Base-by-base conservation (phyloP, 2,888 invertebrate species). In the Chrysomela aeneicollis region DNA sequence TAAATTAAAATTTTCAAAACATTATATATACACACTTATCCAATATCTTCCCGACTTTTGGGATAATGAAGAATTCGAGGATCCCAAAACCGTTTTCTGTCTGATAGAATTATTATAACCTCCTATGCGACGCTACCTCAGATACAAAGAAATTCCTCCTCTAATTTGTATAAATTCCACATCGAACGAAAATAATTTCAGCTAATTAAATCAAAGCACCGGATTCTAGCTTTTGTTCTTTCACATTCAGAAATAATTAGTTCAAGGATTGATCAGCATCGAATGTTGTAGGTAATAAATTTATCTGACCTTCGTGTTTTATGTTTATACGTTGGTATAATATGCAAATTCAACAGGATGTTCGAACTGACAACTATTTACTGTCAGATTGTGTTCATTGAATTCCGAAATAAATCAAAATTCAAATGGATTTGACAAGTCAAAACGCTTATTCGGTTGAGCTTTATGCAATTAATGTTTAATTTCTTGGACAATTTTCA, bases 51-150 rank as follows among this genome's bases (percentile, higher is more conserved):
- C n/a, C n/a, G 1, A 22, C 3, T 22, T 12, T 42, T 17, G 6
- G 22, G 8, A 37, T 19, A 58, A 18, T 17, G 26, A 52, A 15
- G 52, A 37, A 52, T 51, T 10, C 35, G 51, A 17, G 17, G 51
- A 50, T 51, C n/a, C n/a, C 50, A 64, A 52, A 65, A 61, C 64
- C 61, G 47, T 59, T 60, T 66, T 61, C 32, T 61, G 64, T 63
- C 59, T 42, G 60, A 49, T 35, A 57, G 51, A 65, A 57, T 61
- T 65, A 57, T 61, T 65, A 61, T 65, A 46, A 49, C 26, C 50
- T 50, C 50, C 53, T 49, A 53, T 54, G 54, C 61, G 49, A 57
- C 53, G 57, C 37, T 59, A 30, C 32, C 37, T 51, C 26, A 51
- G n/a, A 22, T 12, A 59, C 50, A 59, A 66, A 61, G 49, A 49